These are phyloP conservation scores for Lacerta bilineata DNA, from an alignment of 2,797 vertebrate genomes.

Conservation along the genomic window DNA sequence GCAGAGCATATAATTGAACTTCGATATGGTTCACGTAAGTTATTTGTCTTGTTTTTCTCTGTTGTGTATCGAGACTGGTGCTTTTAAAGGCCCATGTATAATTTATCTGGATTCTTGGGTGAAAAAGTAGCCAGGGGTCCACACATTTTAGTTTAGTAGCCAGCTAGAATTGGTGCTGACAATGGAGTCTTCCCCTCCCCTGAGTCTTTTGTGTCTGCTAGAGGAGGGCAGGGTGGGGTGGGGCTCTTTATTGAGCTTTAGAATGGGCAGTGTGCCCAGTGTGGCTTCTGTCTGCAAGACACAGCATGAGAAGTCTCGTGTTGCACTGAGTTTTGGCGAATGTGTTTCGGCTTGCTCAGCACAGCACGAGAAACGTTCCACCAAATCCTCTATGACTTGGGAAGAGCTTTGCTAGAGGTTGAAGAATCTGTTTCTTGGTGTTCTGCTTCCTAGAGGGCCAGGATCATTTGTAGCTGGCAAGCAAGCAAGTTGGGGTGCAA, in stretches of 20 bases:
- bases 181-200: not conserved
- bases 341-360: too few species aligned
- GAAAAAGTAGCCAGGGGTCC: not conserved
- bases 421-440: not conserved
- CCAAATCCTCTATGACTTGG: not conserved
- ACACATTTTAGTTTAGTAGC: not conserved
- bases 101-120: not conserved
- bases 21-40: slow-evolving; percentile 68
- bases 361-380: not conserved
- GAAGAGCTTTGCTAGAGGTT: not conserved
- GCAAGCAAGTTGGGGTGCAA: not conserved
- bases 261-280: not conserved
- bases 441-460: not conserved
- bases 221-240: too few species aligned
- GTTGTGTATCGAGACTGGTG: not conserved
- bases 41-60: slow-evolving; percentile 5
- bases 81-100: not conserved
- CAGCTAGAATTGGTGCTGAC: not conserved
- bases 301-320: not conserved
- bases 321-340: not conserved
- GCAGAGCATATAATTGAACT: slow-evolving; percentile 72
- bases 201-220: not conserved
- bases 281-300: not conserved
- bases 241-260: too few species aligned
- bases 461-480: not conserved